These are phyloP conservation scores for Philaenus spumarius DNA, from an alignment of 1,140 invertebrate species.

Conservation along the genomic window DNA sequence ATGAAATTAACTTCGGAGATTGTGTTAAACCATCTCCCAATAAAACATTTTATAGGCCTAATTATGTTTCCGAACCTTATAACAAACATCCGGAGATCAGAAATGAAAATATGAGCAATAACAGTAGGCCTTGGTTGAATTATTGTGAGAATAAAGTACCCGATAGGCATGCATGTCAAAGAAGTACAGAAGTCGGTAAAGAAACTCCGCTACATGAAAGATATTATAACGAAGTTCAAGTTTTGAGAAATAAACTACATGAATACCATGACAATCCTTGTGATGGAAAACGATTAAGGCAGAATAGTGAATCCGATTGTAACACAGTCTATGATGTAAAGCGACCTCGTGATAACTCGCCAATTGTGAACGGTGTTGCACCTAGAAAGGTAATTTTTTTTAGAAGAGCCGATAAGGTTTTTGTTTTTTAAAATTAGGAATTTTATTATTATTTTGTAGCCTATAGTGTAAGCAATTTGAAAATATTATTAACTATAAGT, in stretches of 20 bases:
- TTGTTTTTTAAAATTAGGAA: no score
- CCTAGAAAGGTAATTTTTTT: constrained; percentile 4
- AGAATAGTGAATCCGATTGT: constrained; percentile 17
- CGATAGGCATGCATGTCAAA: not conserved
- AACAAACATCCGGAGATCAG: not conserved
- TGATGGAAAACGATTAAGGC: constrained; percentile 12
- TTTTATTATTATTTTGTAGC: no score
- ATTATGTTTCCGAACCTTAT: not conserved
- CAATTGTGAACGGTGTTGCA: not conserved
- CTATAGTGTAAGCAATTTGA: no score
- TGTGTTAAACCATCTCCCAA: no score
- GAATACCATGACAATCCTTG: constrained; percentile 10
- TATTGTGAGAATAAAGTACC: not conserved
- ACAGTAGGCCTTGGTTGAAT: not conserved
- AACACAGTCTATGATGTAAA: constrained; percentile 2
- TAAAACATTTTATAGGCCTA: no score
- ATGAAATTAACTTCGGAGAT: no score
- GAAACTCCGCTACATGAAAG: constrained; percentile 17
- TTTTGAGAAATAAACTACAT: constrained; percentile 21
- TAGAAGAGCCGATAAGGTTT: no score
- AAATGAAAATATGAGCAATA: no score
- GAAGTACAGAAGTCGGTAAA: constrained; percentile 4
- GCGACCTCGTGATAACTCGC: constrained; percentile 22
- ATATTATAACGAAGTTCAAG: constrained; percentile 25
- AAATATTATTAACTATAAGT: no score